Base-by-base conservation (phyloP, 1,140 invertebrate species). In the Centruroides vittatus region DNA sequence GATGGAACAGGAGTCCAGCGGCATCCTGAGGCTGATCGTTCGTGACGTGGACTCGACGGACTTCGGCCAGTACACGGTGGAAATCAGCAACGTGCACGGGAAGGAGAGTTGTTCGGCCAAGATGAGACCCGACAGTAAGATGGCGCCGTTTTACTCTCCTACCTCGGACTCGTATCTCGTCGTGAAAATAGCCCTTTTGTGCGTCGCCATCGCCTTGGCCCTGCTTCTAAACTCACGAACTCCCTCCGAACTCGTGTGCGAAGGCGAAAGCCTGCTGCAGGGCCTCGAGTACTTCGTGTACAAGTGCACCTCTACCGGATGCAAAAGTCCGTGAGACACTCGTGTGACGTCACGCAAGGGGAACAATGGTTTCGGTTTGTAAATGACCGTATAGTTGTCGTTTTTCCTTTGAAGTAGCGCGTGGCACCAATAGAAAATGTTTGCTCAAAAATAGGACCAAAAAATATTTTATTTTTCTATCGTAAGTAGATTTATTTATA, bases 11-110 rank as follows among this genome's bases (percentile, higher is more conserved):
- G 91, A 93, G 72, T 81, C 79, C 1, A 84, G 84, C 34, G 88
- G 88, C 35, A 78, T 93, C 6, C 74, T 94, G 5, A 79, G 90
- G 8, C 77, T 96, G 1, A 83, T 81, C 47, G 72, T 79, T 35
- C 67, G 80, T 35, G 81, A 86, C 62, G 81, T 88, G 2, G 83
- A 85, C 66, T 68, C 74, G 34, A 75, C 79, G 56, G 93, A 96
- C 73, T 81, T 88, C 10, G 93, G 89, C 23, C 80, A 81, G 60
- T 96, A 95, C 73, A 80, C 78, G 13, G 82, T 90, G 63, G 81
- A 85, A 63, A 87, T 92, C 57, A 84, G 75, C 69, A 94, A 94
- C 75, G 81, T 82, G 2, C 82, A 89, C 71, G 91, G 91, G 3
- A 84, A 89, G 66, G 89, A 84, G 54, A 79, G 76, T n/a, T 93